Percentiles rank a stretch among this genome's conserved stretches.
phyloP scores from a whole-genome alignment of 2,113 vertebrate genomes.

The Stegastes partitus region DNA sequence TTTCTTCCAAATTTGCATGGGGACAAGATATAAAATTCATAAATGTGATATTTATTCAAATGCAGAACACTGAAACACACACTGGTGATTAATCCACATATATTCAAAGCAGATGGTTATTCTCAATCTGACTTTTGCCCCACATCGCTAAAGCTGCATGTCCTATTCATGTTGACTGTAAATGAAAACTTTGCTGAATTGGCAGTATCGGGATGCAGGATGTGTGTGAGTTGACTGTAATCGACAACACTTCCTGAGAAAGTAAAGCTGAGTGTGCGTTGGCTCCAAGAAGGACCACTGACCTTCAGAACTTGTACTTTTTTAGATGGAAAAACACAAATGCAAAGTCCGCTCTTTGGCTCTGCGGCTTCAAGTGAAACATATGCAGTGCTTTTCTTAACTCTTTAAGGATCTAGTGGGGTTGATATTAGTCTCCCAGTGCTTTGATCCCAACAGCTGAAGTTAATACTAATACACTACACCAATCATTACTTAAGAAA shows the following conservation, averaged over 20 bases:
- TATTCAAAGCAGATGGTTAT: background rate
- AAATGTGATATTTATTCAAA: background rate
- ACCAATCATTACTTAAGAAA: background rate
- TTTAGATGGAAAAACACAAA: constrained; percentile 7
- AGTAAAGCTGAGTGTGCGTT: constrained; percentile 40
- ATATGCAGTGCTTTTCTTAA: background rate
- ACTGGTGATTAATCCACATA: background rate
- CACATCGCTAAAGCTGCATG: background rate
- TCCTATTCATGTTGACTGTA: constrained; percentile 62
- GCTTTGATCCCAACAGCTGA: too few species aligned
- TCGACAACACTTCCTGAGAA: constrained; percentile 20
- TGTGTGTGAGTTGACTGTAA: constrained; percentile 26
- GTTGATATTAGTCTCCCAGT: background rate
- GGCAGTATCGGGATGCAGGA: constrained; percentile 29
- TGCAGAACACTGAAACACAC: background rate
- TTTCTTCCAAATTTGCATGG: background rate
- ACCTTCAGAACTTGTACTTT: constrained; percentile 18
- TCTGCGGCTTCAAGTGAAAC: background rate
- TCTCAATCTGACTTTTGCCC: constrained; percentile 7
- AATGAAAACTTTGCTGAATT: constrained; percentile 65
- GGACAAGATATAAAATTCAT: background rate
- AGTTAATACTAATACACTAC: too few species aligned
- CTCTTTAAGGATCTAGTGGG: background rate
- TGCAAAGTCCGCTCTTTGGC: background rate
- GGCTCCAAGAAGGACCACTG: constrained; percentile 17